phyloP scores from a whole-genome alignment of 2,888 invertebrate species.

The Pantelozetes paolii region DNA sequence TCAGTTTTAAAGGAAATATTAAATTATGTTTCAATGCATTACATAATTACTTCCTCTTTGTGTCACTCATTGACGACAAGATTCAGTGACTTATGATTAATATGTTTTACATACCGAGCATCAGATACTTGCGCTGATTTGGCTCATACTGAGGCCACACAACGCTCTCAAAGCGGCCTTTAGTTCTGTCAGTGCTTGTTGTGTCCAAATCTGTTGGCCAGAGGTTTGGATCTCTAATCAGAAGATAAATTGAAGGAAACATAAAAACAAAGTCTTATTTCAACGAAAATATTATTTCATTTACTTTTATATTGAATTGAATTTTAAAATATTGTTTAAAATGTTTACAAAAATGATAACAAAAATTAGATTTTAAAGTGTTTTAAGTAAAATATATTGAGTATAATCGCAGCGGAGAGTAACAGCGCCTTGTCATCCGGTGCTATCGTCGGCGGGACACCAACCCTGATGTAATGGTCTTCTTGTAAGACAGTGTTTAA shows the following conservation, averaged over 20 bases:
- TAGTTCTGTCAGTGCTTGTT: conserved; percentile 40
- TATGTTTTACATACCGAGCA: conserved; percentile 44
- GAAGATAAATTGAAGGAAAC: neutral
- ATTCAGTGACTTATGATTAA: too few relatives aligned
- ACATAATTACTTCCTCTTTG: too few relatives aligned
- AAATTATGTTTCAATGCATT: too few relatives aligned
- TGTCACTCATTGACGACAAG: too few relatives aligned
- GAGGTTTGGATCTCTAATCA: conserved; percentile 41
- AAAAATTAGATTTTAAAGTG: neutral
- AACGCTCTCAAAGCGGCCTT: conserved; percentile 49
- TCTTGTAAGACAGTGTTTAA: neutral
- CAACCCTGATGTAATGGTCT: neutral
- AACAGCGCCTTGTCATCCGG: neutral
- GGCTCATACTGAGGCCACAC: conserved; percentile 86
- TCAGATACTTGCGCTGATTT: conserved; percentile 82
- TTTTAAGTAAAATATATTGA: conserved; percentile 16
- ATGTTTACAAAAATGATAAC: neutral
- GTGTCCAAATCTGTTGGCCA: conserved; percentile 41
- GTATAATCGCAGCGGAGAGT: neutral
- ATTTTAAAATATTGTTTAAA: neutral
- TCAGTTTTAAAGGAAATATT: too few relatives aligned
- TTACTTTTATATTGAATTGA: too few relatives aligned
- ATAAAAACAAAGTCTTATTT: too few relatives aligned
- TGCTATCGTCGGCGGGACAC: neutral
- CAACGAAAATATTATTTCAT: too few relatives aligned